Conservation (phyloP, 2,888 invertebrate genomes). For the Eledone cirrhosa region DNA sequence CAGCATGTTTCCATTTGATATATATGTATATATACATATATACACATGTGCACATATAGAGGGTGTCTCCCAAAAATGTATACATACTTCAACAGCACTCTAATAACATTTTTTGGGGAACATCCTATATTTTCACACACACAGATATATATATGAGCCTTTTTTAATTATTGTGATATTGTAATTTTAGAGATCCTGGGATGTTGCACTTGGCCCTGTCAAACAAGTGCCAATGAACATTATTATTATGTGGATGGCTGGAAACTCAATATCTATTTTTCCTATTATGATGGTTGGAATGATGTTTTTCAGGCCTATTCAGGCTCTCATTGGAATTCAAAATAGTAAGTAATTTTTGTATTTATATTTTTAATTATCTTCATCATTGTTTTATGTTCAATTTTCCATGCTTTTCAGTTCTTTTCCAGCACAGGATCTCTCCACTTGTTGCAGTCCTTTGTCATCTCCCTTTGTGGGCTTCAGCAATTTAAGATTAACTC, state of each 20-base stretch:
- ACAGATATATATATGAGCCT: no score
- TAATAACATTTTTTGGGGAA: no score
- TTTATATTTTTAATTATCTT: no score
- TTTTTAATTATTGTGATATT: no score
- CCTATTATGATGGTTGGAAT: constrained; percentile 99
- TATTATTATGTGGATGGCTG: constrained; percentile 99
- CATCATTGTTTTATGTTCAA: no score
- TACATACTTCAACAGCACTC: no score
- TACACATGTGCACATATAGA: background rate
- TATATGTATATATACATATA: background rate
- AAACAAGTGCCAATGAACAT: constrained; percentile 97
- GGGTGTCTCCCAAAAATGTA: no score
- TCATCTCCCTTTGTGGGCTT: background rate
- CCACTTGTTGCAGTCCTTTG: background rate
- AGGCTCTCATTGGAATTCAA: constrained; percentile 88
- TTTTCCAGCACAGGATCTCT: background rate
- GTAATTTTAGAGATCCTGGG: constrained; percentile 82
- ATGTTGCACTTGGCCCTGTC: constrained; percentile 90
- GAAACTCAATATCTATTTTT: constrained; percentile 98
- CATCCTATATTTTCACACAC: no score
- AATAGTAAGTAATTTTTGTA: constrained; percentile 66
- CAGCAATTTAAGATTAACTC: no score
- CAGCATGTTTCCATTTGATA: no score
- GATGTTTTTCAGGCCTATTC: constrained; percentile 95
- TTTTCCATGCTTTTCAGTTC: background rate